phyloP scores from a whole-genome alignment of 2,888 invertebrate genomes.

The Entomobrya proxima region DNA sequence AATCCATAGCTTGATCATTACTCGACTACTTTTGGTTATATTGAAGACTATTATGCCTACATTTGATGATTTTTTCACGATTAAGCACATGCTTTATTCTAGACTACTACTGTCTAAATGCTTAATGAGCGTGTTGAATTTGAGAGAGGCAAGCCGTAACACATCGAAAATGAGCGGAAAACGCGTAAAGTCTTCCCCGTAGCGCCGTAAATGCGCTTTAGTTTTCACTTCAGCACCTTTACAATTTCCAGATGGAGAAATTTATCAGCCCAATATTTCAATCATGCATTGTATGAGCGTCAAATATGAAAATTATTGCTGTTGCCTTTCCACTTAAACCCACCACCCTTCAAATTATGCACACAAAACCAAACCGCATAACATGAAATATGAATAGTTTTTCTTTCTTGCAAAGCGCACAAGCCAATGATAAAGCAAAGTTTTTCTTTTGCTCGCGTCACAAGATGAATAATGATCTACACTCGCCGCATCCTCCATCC shows the following conservation, averaged over 20 bases:
- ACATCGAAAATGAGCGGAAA: background rate
- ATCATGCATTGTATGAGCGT: constrained; percentile 30
- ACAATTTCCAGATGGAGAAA: background rate
- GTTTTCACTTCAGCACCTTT: background rate
- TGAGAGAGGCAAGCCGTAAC: background rate
- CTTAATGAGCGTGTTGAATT: constrained; percentile 30
- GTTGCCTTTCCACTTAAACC: background rate
- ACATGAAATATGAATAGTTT: constrained; percentile 18
- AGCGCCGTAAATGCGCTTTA: constrained; percentile 22
- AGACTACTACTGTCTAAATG: background rate
- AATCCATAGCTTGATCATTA: constrained; percentile 11
- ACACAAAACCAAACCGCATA: background rate
- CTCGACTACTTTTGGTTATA: background rate
- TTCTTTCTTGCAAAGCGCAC: constrained; percentile 13
- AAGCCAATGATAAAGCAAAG: constrained; percentile 16
- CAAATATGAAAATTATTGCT: constrained; percentile 46
- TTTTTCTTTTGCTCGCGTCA: constrained; percentile 44
- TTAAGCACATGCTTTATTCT: background rate
- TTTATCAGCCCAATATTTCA: constrained; percentile 26
- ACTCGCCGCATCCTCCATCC: constrained; percentile 30
- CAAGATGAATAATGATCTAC: constrained; percentile 60
- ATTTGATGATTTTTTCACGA: background rate
- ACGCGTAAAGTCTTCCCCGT: background rate
- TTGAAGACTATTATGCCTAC: background rate
- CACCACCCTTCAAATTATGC: background rate